Evolutionary conservation across 2,113 vertebrate species (phyloP).

Genomic region (Mystacornis crossleyi): DNA sequence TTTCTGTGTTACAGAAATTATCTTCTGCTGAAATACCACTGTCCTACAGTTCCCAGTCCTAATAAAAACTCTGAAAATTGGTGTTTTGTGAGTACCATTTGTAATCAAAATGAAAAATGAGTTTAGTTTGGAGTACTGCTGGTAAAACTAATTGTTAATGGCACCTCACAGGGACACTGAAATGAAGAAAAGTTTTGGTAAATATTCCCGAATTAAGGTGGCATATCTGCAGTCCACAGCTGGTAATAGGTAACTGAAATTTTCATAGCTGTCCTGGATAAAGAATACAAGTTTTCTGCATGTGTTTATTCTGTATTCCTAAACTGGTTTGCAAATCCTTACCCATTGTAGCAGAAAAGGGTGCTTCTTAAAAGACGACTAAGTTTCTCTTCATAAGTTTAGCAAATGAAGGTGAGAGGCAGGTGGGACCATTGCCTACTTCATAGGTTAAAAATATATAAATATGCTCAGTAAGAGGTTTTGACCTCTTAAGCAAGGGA

Average conservation of each 20-base stretch:
- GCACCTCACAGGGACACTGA: not conserved
- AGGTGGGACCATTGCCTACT: not conserved
- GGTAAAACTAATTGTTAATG: not conserved
- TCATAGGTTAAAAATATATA: not conserved
- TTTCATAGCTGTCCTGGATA: not conserved
- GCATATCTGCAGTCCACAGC: not conserved
- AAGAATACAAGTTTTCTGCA: not conserved
- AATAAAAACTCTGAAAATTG: not conserved
- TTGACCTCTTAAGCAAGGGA: not conserved
- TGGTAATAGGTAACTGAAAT: not conserved
- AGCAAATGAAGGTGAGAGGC: not conserved
- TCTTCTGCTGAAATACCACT: not conserved
- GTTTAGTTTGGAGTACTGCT: not conserved
- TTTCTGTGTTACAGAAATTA: not conserved
- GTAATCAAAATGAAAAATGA: not conserved
- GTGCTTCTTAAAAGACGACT: not conserved
- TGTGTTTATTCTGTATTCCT: not conserved
- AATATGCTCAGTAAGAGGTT: not conserved
- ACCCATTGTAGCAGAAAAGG: not conserved
- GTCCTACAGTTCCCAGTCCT: not conserved
- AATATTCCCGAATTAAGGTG: not conserved
- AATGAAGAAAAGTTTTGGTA: not conserved
- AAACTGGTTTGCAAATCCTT: not conserved
- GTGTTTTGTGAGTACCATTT: not conserved
- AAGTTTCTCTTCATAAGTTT: not conserved